Evolutionary conservation across 2,113 vertebrate genomes (phyloP).

Genomic region (Polypterus senegalus): DNA sequence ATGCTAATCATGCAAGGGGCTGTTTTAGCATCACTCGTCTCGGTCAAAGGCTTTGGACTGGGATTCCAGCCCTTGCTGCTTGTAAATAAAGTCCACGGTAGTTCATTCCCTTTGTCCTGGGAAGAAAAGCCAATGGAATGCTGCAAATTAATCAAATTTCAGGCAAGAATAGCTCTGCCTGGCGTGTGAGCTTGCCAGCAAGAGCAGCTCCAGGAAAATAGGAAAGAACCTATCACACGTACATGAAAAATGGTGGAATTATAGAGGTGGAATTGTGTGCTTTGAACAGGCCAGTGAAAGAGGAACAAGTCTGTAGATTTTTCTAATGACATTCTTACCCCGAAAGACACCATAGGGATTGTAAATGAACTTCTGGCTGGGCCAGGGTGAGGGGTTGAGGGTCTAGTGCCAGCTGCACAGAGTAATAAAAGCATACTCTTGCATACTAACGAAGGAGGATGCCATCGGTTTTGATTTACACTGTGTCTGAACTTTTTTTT

Average conservation of each 20-base stretch:
- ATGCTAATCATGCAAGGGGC: conserved; percentile 25
- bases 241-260: conserved; percentile 65
- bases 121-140: conserved; percentile 61
- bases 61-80: conserved; percentile 51
- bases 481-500: background rate
- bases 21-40: conserved; percentile 10
- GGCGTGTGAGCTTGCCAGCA: conserved; percentile 46
- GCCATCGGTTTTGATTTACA: background rate
- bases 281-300: conserved; percentile 52
- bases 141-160: conserved; percentile 86
- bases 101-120: conserved; percentile 70
- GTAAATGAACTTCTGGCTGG: conserved; percentile 54
- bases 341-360: conserved; percentile 45
- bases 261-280: conserved; percentile 49
- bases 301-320: conserved; percentile 54
- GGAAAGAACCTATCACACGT: conserved; percentile 56
- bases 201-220: conserved; percentile 42
- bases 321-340: conserved; percentile 51
- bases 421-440: conserved; percentile 49
- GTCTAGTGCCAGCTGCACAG: conserved; percentile 72
- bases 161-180: conserved; percentile 57
- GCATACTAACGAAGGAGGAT: conserved; percentile 20
- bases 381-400: conserved; percentile 55
- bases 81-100: conserved; percentile 68
- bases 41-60: conserved; percentile 29